phyloP scores from a whole-genome alignment of 2,113 vertebrate species.

The Nycticebus coucang region DNA sequence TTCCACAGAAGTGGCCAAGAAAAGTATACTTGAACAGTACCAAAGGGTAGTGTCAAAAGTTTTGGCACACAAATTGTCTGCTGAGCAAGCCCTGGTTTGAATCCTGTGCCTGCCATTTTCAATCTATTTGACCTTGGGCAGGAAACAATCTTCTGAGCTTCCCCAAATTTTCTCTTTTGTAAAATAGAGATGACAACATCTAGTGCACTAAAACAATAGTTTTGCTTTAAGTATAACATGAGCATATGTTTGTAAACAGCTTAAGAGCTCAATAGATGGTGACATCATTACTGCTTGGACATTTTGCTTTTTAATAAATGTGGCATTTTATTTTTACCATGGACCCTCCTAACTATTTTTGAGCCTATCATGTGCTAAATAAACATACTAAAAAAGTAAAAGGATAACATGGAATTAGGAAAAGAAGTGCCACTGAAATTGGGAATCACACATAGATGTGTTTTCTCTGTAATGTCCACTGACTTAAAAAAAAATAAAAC shows the following conservation, averaged over 20 bases:
- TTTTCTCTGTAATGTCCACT: background rate
- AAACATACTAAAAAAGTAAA: background rate
- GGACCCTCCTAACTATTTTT: background rate
- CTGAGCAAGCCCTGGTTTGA: background rate
- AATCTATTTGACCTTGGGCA: background rate
- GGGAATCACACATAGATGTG: background rate
- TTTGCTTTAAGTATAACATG: background rate
- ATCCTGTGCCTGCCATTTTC: background rate
- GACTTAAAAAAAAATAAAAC: background rate
- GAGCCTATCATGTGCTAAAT: background rate
- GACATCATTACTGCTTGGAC: background rate
- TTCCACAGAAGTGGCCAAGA: background rate
- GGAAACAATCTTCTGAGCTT: background rate
- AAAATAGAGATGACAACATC: background rate
- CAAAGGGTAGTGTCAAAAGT: background rate
- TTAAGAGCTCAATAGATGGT: background rate
- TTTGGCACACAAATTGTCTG: background rate
- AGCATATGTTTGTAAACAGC: background rate
- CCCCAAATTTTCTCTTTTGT: background rate
- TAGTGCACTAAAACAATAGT: background rate
- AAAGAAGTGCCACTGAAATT: background rate
- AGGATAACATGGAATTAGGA: background rate
- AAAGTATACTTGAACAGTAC: background rate
- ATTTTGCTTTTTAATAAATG: slow-evolving; percentile 7
- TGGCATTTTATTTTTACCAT: background rate